Evolutionary conservation across 2,797 vertebrate species (phyloP).

Genomic region (Orestias chungarensis): DNA sequence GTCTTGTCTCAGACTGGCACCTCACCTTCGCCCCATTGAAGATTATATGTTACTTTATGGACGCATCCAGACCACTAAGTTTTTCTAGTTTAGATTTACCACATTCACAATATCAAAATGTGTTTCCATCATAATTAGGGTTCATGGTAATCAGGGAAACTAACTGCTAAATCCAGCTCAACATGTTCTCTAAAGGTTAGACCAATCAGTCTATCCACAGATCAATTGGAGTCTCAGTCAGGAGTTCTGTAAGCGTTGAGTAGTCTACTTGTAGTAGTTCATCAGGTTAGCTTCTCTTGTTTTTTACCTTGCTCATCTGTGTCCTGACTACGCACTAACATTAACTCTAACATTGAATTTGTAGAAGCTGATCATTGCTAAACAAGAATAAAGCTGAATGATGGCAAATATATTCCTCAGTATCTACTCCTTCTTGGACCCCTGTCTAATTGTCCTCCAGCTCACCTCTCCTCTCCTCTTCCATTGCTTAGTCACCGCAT

Average conservation of each 20-base stretch:
- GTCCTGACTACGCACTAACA: too few relatives aligned
- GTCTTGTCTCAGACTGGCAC: too few relatives aligned
- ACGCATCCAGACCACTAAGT: too few relatives aligned
- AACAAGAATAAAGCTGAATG: slow-evolving; percentile 42
- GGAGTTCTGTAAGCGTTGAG: background rate
- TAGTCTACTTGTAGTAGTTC: background rate
- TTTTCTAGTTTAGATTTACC: too few relatives aligned
- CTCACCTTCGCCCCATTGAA: too few relatives aligned
- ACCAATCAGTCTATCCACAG: background rate
- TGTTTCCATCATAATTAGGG: too few relatives aligned
- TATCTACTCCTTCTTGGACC: slow-evolving; percentile 34
- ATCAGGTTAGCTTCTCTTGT: background rate
- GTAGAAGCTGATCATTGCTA: background rate
- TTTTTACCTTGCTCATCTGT: too few relatives aligned
- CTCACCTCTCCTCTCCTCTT: slow-evolving; percentile 55
- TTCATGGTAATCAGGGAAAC: too few relatives aligned
- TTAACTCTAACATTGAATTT: background rate
- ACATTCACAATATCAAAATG: too few relatives aligned
- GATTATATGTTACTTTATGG: too few relatives aligned
- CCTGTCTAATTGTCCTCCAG: slow-evolving; percentile 43
- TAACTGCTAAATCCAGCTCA: too few relatives aligned
- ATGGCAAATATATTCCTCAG: slow-evolving; percentile 46
- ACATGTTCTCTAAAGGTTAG: background rate
- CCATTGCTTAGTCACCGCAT: slow-evolving; percentile 78
- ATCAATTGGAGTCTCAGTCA: background rate